Percentiles rank a stretch among this genome's conserved stretches.
These are phyloP conservation scores for Mystacornis crossleyi DNA, from an alignment of 2,113 vertebrate genomes.

Conservation along the genomic window DNA sequence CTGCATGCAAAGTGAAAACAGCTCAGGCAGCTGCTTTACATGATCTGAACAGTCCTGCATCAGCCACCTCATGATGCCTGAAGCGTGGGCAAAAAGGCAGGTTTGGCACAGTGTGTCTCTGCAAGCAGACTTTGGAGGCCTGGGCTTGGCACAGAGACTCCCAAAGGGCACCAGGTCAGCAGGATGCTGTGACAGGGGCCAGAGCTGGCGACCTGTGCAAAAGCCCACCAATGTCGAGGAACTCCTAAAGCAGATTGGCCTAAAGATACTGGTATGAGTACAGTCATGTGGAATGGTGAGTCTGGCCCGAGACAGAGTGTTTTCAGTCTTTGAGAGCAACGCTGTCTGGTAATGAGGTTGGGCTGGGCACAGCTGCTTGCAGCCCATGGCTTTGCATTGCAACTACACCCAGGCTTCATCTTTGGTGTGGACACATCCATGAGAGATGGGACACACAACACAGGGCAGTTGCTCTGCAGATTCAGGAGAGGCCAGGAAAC, in stretches of 20 bases:
- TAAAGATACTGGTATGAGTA: neutral
- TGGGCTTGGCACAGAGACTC: neutral
- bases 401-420: neutral
- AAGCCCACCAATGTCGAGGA: neutral
- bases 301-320: neutral
- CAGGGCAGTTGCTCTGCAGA: neutral
- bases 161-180: neutral
- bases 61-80: fast-evolving
- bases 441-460: neutral
- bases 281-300: neutral
- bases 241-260: neutral
- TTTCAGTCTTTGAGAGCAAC: neutral
- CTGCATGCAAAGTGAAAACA: neutral
- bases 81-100: neutral
- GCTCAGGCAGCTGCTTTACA: neutral
- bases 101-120: neutral
- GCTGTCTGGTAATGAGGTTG: neutral
- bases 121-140: fast-evolving
- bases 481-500: neutral
- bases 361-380: neutral
- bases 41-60: neutral
- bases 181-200: neutral
- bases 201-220: neutral
- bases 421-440: neutral
- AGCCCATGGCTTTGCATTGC: fast-evolving